Evolutionary conservation across 2,888 invertebrate species (phyloP).

Genomic region (Galerucella pusilla): DNA sequence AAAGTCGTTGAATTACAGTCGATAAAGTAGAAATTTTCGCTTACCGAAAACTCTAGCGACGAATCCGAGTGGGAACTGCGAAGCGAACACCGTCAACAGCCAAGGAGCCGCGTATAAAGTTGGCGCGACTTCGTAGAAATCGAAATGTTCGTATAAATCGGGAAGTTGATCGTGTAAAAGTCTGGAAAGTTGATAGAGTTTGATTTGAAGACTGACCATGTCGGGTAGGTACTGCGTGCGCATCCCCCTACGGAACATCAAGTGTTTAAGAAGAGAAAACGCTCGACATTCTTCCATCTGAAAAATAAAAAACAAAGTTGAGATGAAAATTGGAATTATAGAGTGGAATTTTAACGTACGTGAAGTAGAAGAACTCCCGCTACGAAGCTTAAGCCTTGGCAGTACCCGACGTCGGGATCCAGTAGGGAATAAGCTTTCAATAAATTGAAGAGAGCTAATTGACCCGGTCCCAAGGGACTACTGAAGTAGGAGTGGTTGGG

Average conservation of each 20-base stretch:
- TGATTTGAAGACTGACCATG: conserved; percentile 91
- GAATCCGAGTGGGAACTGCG: conserved; percentile 95
- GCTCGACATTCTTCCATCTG: conserved; percentile 95
- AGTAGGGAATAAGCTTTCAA: conserved; percentile 95
- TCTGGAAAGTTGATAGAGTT: conserved; percentile 91
- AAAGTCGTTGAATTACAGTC: neutral
- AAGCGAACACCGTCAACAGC: conserved; percentile 95
- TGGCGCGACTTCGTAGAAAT: conserved; percentile 89
- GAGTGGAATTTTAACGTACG: conserved; percentile 71
- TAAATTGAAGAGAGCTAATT: conserved; percentile 92
- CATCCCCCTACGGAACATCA: conserved; percentile 91
- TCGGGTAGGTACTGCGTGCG: conserved; percentile 92
- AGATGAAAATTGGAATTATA: neutral
- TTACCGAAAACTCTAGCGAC: conserved; percentile 93
- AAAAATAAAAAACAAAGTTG: conserved; percentile 42
- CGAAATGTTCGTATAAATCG: conserved; percentile 88
- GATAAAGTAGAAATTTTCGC: conserved; percentile 47
- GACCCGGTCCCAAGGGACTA: conserved; percentile 91
- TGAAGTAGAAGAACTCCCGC: conserved; percentile 93
- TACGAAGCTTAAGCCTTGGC: conserved; percentile 96
- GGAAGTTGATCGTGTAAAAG: conserved; percentile 89
- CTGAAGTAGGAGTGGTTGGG: conserved; percentile 95
- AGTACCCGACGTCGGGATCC: conserved; percentile 95
- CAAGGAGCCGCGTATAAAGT: conserved; percentile 97
- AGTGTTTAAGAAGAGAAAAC: conserved; percentile 85